Percentiles rank a stretch among this genome's conserved stretches.
These are phyloP conservation scores for Folsomia manolachei DNA, from an alignment of 2,888 invertebrate genomes.

Conservation along the genomic window DNA sequence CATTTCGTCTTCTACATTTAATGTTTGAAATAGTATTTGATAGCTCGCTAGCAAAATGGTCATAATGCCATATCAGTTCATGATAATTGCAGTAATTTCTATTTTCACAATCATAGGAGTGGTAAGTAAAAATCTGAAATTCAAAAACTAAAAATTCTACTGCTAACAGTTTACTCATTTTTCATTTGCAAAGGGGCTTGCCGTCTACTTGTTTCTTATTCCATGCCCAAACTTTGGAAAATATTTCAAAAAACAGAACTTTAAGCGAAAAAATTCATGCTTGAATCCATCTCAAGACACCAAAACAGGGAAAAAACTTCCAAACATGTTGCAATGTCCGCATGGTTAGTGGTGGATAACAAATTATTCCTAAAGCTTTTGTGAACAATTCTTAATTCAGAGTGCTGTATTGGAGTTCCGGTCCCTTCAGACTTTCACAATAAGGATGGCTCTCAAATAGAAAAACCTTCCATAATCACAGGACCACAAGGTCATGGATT, in stretches of 20 bases:
- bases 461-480: constrained; percentile 11
- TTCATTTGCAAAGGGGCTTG: too few relatives aligned
- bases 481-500: constrained; percentile 34
- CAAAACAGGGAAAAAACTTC: neutral
- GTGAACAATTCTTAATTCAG: neutral
- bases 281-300: too few relatives aligned
- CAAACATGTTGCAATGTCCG: neutral
- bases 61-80: neutral
- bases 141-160: neutral
- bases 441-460: neutral
- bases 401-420: neutral
- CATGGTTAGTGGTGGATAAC: neutral
- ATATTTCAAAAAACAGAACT: neutral
- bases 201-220: neutral
- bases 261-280: too few relatives aligned
- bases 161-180: too few relatives aligned
- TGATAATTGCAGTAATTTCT: neutral
- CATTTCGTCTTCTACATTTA: too few relatives aligned
- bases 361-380: too few relatives aligned
- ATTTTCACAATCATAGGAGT: neutral
- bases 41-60: too few relatives aligned
- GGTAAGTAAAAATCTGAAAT: too few relatives aligned
- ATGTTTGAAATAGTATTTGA: too few relatives aligned
- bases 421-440: neutral
- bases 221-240: neutral